Base-by-base conservation (phyloP, 2,888 invertebrate species). In the Thereva unica region DNA sequence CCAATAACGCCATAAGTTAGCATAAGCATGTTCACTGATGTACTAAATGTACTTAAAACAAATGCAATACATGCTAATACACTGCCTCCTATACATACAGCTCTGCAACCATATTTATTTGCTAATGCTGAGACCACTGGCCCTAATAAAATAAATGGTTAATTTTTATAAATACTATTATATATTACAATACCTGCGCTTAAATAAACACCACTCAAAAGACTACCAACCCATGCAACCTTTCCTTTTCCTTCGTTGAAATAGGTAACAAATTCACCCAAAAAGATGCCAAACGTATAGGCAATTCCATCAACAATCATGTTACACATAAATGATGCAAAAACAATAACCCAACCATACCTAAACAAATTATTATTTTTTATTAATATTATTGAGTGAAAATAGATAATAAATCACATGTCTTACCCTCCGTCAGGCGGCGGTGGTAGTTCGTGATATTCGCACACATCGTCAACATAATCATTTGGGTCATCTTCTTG, bases 291-390 rank as follows among this genome's bases (percentile, higher is more conserved):
- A 81, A 98, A 99, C 5, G 97, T 95, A 82, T 97, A 98, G n/a
- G 96, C 94, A 71, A 99, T 95, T 74, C 95, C 99, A 81, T 99
- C 98, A 67, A 99, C 96, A 74, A 98, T 92, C 85, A 98, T 88
- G 86, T 98, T 97, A 83, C 95, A 95, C 88, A 97, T 89, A 82
- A 99, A 97, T 52, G 96, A 95, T 64, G 96, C 95, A 76, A 94
- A 89, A 64, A 97, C 97, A 77, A 99, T 92, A 76, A 97, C 89
- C 93, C 93, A 93, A 44, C 92, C 92, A 79, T 91, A 93, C 40
- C 91, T 91, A 44, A n/a, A 70, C 7, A 42, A 6, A 42, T 35
- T 44, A 2, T 42, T 45, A 63, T 49, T 3, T 49, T 54, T 45
- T 37, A 47, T 10, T 54, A 38, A 8, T 49, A 23, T 44, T 37